Percentiles rank a stretch among this genome's conserved stretches.
Conservation (phyloP, 92 coral and sea anemone species). For the Phenganax marumi region DNA sequence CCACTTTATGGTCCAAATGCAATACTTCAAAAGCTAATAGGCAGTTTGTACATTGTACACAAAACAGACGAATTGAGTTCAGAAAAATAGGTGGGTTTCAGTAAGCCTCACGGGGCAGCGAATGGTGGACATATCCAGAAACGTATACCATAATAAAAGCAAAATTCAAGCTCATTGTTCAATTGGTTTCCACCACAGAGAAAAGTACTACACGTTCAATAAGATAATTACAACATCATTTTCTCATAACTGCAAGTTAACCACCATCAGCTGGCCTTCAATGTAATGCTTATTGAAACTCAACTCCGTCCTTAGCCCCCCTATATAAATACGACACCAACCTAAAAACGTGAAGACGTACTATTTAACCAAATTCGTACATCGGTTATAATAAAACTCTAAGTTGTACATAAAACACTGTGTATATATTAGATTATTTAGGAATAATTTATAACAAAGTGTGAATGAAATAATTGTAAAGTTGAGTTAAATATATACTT, state of each 20-base stretch:
- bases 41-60: conserved; percentile 15
- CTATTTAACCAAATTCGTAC: background rate
- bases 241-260: too few relatives aligned
- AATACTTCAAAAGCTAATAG: background rate
- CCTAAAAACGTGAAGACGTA: background rate
- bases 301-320: too few relatives aligned
- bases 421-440: conserved; percentile 12
- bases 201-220: too few relatives aligned
- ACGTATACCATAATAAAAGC: too few relatives aligned
- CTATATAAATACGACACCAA: background rate
- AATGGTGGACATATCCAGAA: too few relatives aligned
- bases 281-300: too few relatives aligned
- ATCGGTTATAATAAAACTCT: background rate
- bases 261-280: too few relatives aligned
- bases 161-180: too few relatives aligned
- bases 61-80: background rate
- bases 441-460: conserved; percentile 16
- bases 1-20: background rate
- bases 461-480: conserved; percentile 9
- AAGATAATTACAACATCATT: too few relatives aligned
- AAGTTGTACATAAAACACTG: background rate
- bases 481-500: background rate
- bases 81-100: background rate
- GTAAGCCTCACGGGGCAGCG: too few relatives aligned
- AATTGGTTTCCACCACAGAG: too few relatives aligned